Conservation (phyloP, 2,113 vertebrate genomes). For the Trochalopteron elliotii region DNA sequence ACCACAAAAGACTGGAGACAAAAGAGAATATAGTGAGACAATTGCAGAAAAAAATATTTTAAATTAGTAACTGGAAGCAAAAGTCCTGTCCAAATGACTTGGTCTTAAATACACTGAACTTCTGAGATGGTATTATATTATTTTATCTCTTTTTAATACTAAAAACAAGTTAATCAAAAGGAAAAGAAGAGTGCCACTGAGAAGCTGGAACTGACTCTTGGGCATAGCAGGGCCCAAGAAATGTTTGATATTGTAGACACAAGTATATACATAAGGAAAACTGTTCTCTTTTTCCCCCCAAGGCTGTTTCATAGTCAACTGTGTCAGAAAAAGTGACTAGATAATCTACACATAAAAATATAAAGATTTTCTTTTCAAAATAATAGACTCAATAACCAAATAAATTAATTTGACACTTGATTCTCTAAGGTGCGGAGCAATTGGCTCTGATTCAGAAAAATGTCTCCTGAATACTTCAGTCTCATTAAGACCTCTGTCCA, state of each 20-base stretch:
- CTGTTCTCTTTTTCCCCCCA: neutral
- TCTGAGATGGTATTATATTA: neutral
- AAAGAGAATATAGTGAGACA: neutral
- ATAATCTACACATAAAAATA: neutral
- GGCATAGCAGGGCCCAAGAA: fast-evolving
- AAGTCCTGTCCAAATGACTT: neutral
- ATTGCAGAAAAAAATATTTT: neutral
- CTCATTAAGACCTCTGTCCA: neutral
- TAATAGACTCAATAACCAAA: neutral
- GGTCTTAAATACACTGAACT: neutral
- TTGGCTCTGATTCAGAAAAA: neutral
- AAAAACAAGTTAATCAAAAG: neutral
- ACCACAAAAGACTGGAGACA: neutral
- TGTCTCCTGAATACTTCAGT: neutral
- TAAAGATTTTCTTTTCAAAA: neutral
- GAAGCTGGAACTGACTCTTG: neutral
- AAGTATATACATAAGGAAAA: neutral
- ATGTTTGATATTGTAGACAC: neutral
- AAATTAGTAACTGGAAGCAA: neutral
- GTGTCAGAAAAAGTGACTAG: neutral
- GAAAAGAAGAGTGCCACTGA: neutral
- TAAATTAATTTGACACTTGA: neutral
- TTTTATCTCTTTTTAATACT: neutral
- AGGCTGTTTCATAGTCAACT: neutral
- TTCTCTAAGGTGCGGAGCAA: neutral